These are phyloP conservation scores for Tympanoctomys barrerae DNA, from an alignment of 2,797 vertebrate species.

Conservation along the genomic window DNA sequence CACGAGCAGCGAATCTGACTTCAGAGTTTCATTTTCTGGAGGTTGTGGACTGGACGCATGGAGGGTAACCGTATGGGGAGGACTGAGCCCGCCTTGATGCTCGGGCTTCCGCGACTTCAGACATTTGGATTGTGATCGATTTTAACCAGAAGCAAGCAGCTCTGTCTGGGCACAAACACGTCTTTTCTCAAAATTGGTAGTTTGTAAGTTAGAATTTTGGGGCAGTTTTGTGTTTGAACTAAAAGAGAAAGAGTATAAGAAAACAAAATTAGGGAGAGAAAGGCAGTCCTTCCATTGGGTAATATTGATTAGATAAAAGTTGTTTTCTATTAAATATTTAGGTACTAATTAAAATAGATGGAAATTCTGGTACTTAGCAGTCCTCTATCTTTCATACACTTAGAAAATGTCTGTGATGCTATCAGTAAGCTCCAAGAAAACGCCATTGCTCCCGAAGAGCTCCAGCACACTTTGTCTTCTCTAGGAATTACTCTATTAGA, in stretches of 20 bases:
- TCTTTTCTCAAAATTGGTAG: background rate
- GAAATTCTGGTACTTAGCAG: background rate
- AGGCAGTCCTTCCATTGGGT: background rate
- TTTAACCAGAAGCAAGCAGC: constrained; percentile 16
- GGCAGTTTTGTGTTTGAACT: constrained; percentile 10
- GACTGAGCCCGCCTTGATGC: background rate
- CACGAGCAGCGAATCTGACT: background rate
- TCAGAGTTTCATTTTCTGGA: constrained; percentile 3
- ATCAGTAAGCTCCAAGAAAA: constrained; percentile 56
- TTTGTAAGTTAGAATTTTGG: constrained; percentile 42
- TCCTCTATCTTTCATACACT: constrained; percentile 55
- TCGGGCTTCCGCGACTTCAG: constrained; percentile 33
- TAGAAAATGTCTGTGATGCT: constrained; percentile 48
- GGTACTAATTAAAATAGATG: background rate
- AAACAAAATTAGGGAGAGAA: background rate
- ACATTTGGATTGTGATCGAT: constrained; percentile 12
- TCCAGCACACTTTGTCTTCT: constrained; percentile 51
- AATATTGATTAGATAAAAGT: constrained; percentile 21
- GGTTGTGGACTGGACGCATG: background rate
- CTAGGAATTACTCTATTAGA: constrained; percentile 70
- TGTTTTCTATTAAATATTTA: constrained; percentile 16
- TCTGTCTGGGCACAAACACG: background rate
- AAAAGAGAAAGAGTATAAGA: constrained; percentile 27
- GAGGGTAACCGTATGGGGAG: background rate
- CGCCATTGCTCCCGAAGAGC: constrained; percentile 14